phyloP scores from a whole-genome alignment of 92 coral and sea anemone species.

The Zoanthus sociatus region DNA sequence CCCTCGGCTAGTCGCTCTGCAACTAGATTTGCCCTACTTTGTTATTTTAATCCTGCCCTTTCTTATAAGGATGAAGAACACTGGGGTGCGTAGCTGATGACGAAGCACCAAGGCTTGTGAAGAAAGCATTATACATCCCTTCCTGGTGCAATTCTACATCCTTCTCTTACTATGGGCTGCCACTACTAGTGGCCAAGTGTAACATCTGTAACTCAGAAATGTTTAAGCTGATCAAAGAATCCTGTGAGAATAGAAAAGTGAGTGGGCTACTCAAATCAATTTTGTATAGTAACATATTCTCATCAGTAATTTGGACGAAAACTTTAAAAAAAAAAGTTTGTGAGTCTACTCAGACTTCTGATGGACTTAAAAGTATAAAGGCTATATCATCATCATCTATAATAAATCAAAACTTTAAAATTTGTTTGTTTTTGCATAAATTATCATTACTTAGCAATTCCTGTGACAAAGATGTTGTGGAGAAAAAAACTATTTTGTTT shows the following conservation, averaged over 20 bases:
- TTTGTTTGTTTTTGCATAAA: neutral
- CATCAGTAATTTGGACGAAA: neutral
- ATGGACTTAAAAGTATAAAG: neutral
- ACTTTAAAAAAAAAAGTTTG: neutral
- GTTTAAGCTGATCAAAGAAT: neutral
- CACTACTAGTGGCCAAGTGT: neutral
- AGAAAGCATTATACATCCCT: conserved; percentile 44
- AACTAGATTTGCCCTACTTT: too few species aligned
- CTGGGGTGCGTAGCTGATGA: conserved; percentile 47
- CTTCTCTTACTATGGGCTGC: conserved; percentile 50
- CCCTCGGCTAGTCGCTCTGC: too few species aligned
- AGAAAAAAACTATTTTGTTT: too few species aligned
- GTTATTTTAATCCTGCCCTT: too few species aligned
- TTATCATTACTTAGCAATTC: neutral
- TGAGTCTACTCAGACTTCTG: neutral
- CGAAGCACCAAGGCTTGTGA: conserved; percentile 17
- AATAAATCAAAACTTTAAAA: neutral
- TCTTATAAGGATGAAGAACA: too few species aligned
- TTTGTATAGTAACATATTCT: neutral
- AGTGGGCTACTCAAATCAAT: too few species aligned
- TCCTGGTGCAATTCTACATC: conserved; percentile 17
- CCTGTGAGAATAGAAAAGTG: conserved; percentile 24
- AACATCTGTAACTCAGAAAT: conserved; percentile 38
- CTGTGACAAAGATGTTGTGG: too few species aligned
- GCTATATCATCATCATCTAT: too few species aligned